Evolutionary conservation across 2,113 vertebrate genomes (phyloP), one percentile per base, ranked within the genome.

Genomic region (Nycticebus coucang): DNA sequence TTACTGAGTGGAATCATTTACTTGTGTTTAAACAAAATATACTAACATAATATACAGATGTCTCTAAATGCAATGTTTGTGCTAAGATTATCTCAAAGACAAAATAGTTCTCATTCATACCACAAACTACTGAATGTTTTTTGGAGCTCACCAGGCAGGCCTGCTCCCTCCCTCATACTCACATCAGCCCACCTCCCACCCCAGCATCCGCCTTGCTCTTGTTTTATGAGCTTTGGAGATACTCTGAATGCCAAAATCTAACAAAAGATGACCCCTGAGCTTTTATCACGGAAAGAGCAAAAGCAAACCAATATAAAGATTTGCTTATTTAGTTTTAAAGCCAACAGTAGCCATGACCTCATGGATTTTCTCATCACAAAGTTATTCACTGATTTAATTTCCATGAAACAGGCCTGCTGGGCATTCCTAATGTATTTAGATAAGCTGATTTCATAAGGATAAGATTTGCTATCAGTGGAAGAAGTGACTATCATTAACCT

Each of bases 321-420:
- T 84, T 79, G 41, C 26, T 88, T 41, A n/a, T 77, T 80, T 66
- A 55, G 45, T 64, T 95, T 81, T 77, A 82, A 64, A 28, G 24
- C 28, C 55, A 72, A 45, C 68, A 69, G 68, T 71, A 33, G 35
- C 57, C 37, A 92, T 69, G 80, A 93, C 80, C 57, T 96, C 81
- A 86, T 72, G 72, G 72, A 66, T 75, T 88, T 91, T 89, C 91
- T 93, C 80, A 89, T 89, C 84, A 78, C 57, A 93, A 74, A 95
- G 80, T 89, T 87, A 93, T 59, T 78, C 68, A 37, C 26, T 96
- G 81, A 96, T 80, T 78, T 95, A 93, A 96, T 97, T 78, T 74
- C 50, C 87, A 95, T 92, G 93, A 89, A 96, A 80, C 50, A 68
- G 35, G 19, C 59, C 72, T 83, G 62, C 28, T 93, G 79, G 57